Base-by-base conservation (phyloP, 2,888 invertebrate species). In the Bombylius discolor region DNA sequence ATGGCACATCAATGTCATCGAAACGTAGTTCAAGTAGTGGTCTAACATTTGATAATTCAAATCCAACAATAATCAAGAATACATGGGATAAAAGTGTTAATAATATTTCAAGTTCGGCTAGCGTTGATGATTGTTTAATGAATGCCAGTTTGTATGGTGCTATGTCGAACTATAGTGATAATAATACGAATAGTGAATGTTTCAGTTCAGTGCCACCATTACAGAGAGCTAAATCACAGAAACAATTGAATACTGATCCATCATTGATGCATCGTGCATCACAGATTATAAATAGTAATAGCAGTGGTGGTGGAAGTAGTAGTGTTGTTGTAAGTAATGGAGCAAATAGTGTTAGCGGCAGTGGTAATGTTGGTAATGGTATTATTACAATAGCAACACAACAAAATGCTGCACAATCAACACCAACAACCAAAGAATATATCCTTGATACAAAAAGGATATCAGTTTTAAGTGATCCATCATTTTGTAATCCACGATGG, bases 31-130 rank as follows among this genome's bases (percentile, higher is more conserved):
- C 67, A 55, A 72, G 79, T 67, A 70, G 70, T 33, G 77, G 70
- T 0, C 76, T 78, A 31, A 68, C 69, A 57, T 73, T 73, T 56
- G 74, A 74, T 62, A 79, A 73, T 62, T 77, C 77, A 46, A 79
- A 79, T 67, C 78, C 80, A 23, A 74, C 70, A 57, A 87, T 89
- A 72, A 90, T 90, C 68, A 85, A 89, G 70, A 89, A 90, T 78
- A 89, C 89, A 63, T 90, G 90, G 89, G 86, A 85, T 70, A 87
- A 87, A 76, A 87, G 86, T 71, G 85, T 87, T 62, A 87, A 85
- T 70, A 82, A 83, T 66, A 83, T 83, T 56, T 76, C 79, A 55
- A 74, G 76, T 61, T 78, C 78, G 45, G 72, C 71, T 62, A 66
- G 69, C 64, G 60, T 66, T 64, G 73, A 74, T 60, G 74, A 73